Percentiles rank a stretch among this genome's conserved stretches.
Evolutionary conservation across 2,797 vertebrate species (phyloP).

Genomic region (Sparidentex hasta): DNA sequence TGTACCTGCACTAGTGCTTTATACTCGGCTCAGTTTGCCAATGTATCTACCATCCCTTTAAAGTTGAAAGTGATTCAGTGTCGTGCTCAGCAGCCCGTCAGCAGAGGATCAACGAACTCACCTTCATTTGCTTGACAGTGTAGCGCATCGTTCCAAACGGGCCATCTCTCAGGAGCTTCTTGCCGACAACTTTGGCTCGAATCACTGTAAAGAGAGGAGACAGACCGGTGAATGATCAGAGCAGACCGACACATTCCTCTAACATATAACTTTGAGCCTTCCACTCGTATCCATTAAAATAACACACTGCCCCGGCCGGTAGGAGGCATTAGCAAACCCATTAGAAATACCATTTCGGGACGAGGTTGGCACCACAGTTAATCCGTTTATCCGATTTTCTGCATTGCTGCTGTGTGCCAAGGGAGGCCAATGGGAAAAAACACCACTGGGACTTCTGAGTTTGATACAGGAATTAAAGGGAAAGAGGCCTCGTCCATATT

Average conservation of each 20-base stretch:
- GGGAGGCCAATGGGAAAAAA: slow-evolving; percentile 26
- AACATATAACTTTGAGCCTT: slow-evolving; percentile 23
- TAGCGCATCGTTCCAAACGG: slow-evolving; percentile 96
- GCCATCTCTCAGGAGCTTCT: slow-evolving; percentile 95
- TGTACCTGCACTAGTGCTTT: no score
- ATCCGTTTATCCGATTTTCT: slow-evolving; percentile 77
- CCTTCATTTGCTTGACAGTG: slow-evolving; percentile 99
- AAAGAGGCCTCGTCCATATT: slow-evolving; percentile 3
- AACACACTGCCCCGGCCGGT: slow-evolving; percentile 37
- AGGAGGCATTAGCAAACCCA: slow-evolving; percentile 54
- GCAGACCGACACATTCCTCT: slow-evolving; percentile 38
- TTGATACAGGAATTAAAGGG: slow-evolving; percentile 47
- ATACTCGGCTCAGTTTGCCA: background rate
- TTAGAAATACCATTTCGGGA: slow-evolving; percentile 56
- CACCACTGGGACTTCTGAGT: slow-evolving; percentile 29
- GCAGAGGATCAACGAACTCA: slow-evolving; percentile 48
- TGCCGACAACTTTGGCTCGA: slow-evolving; percentile 96
- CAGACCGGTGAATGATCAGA: slow-evolving; percentile 30
- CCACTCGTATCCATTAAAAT: slow-evolving; percentile 27
- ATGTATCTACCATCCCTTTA: background rate
- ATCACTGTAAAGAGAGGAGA: slow-evolving; percentile 89
- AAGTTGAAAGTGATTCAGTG: background rate
- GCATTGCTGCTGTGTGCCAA: slow-evolving; percentile 67
- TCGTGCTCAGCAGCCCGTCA: background rate
- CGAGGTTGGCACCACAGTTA: slow-evolving; percentile 60